Evolutionary conservation across 2,888 invertebrate genomes (phyloP), one percentile per base, ranked within the genome.

Genomic region (Myopa testacea): DNA sequence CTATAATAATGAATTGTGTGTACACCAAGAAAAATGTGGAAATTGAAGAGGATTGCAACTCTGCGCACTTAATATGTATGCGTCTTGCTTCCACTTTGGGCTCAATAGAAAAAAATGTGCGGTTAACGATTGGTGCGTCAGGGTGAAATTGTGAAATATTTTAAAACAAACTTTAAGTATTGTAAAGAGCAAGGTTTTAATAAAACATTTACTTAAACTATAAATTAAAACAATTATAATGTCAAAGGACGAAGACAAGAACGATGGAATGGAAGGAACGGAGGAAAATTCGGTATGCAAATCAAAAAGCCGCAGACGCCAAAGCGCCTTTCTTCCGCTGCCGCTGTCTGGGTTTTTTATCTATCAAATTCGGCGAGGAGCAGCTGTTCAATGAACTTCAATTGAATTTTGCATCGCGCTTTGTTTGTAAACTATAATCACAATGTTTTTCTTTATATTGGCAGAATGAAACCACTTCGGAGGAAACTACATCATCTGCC

Each of bases 281-380:
- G 94, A 93, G 80, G 94, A 95, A 81, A 94, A 94, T 90, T 95
- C 94, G 76, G 93, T 93, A 90, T 50, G 67, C n/a, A 37, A 69
- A 26, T 45, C 10, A 45, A 10, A 40, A 77, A 76, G 75, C 68
- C 68, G 76, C 58, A n/a, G 72, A 70, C 65, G 45, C 7, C 65
- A 55, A 69, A 80, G 63, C 74, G 70, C 34, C 10, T 45, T 38
- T 65, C 12, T 65, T 37, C 77, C 63, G 62, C 26, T 45, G 45
- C 45, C 6, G 45, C 10, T 45, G 7, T 45, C 45, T 72, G 60
- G 72, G 60, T 70, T 19, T 63, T 14, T 71, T 55, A 67, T 65
- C 19, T n/a, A 26, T 16, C 62, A 65, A 71, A 34, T 62, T 45
- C 37, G 38, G 37, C 26, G 26, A 45, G 60, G 40, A 68, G 76